Base-by-base conservation (phyloP, 2,113 vertebrate genomes). In the Oryzias woworae region DNA sequence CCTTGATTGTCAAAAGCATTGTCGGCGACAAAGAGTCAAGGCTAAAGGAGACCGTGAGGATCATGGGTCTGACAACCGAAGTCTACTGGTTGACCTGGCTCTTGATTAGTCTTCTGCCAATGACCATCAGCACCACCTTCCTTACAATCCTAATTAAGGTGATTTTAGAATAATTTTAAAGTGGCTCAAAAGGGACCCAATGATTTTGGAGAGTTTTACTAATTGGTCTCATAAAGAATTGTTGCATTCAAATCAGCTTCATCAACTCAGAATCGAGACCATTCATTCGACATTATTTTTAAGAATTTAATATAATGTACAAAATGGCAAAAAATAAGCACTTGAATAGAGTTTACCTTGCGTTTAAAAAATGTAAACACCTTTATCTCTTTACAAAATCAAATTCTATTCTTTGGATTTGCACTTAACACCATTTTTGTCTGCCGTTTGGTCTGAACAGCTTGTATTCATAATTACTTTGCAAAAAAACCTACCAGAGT, bases 71-170 rank as follows among this genome's bases (percentile, higher is more conserved):
- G 66, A 92, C 92, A 71, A 92, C 85, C 0, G 50, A 90, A 81
- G 95, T 92, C 84, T 94, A 98, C 58, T 98, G 97, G 96, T 91
- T 97, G 60, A 97, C 95, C 90, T 99, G 97, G 97, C 93, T 93
- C 57, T 90, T 96, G 83, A 98, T 95, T 71, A 94, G 94, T 47
- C 75, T 91, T 8, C 73, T 96, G 15, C 95, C 95, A 0, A 92
- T 99, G 49, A 89, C 95, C 0, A 49, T 96, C 89, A 98, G 97
- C 24, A 92, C 96, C 0, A 53, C 90, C 6, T 82, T 98, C 14
- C 91, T 99, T 56, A 81, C 94, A 1, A 53, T 95, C 22, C 93
- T 95, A 44, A 90, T 99, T 54, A 99, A 99, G 95, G 97, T 98
- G 91, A 94, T 91, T 83, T 73, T 0, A 14, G 8, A 41, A 56